A percentile compares a stretch with the other conserved stretches of the same genome.
Conservation (phyloP, 2,113 vertebrate species). For the Chitala chitala region DNA sequence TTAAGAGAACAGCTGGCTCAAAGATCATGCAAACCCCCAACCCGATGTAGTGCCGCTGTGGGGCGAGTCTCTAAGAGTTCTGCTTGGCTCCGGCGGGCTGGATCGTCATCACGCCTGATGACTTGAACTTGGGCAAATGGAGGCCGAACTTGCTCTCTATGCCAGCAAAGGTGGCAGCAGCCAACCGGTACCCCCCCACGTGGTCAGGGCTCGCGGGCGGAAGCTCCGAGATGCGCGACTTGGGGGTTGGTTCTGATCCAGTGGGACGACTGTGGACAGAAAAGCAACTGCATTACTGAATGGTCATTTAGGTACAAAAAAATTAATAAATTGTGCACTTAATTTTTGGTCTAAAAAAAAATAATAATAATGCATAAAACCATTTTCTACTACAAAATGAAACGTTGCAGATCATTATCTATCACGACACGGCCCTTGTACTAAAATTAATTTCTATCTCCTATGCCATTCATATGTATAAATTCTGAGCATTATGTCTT, state of each 20-base stretch:
- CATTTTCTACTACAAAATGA: no score
- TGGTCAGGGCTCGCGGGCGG: conserved; percentile 80
- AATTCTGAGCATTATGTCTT: no score
- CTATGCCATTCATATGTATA: no score
- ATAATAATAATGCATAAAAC: no score
- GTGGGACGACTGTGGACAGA: conserved; percentile 68
- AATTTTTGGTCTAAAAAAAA: no score
- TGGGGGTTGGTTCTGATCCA: conserved; percentile 73
- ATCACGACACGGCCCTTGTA: no score
- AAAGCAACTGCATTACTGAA: background rate
- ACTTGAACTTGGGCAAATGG: conserved; percentile 85
- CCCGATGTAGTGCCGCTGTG: conserved; percentile 23
- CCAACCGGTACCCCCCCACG: conserved; percentile 85
- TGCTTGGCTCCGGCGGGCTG: conserved; percentile 49
- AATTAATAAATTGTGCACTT: no score
- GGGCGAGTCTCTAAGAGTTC: conserved; percentile 34
- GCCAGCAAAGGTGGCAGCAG: conserved; percentile 86
- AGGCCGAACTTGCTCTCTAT: conserved; percentile 94
- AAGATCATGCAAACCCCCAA: conserved; percentile 65
- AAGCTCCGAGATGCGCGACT: conserved; percentile 71
- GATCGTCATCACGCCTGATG: conserved; percentile 54
- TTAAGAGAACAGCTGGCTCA: conserved; percentile 51
- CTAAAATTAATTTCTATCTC: no score
- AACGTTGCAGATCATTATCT: no score
- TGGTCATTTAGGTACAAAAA: background rate